These are phyloP conservation scores for Pyrrhopygopsis socrates DNA, from an alignment of 2,888 invertebrate species.

Conservation along the genomic window DNA sequence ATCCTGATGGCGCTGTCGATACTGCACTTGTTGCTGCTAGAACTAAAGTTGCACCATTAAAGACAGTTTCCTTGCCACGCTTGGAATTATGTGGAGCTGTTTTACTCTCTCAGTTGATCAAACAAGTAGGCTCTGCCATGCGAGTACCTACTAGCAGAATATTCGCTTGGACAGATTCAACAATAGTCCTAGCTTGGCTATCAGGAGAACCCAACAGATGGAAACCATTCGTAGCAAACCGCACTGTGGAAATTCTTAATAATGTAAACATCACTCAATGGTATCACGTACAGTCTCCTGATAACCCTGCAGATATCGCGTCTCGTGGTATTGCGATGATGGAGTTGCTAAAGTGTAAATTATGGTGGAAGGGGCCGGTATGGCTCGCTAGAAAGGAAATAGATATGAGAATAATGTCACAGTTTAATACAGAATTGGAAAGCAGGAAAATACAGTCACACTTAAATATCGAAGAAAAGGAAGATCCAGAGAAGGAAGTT, in stretches of 20 bases:
- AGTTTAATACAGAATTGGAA: no score
- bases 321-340: constrained; percentile 1
- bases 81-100: constrained; percentile 23
- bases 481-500: not conserved
- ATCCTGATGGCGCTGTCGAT: not conserved
- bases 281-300: constrained; percentile 60
- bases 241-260: constrained; percentile 72
- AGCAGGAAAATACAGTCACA: not conserved
- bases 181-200: constrained; percentile 39
- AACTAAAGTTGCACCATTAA: not conserved
- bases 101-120: constrained; percentile 40
- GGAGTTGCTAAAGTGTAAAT: not conserved
- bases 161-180: constrained; percentile 22
- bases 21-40: not conserved
- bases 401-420: not conserved
- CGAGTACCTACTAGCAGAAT: not conserved
- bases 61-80: constrained; percentile 6
- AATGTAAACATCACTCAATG: constrained; percentile 35
- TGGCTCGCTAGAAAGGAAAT: not conserved
- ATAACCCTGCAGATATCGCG: constrained; percentile 83
- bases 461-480: constrained; percentile 6
- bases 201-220: constrained; percentile 50
- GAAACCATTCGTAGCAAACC: constrained; percentile 74
- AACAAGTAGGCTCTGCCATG: constrained; percentile 13
- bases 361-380: constrained; percentile 15